Evolutionary conservation across 2,797 vertebrate species (phyloP).

Genomic region (Acanthurus tractus): DNA sequence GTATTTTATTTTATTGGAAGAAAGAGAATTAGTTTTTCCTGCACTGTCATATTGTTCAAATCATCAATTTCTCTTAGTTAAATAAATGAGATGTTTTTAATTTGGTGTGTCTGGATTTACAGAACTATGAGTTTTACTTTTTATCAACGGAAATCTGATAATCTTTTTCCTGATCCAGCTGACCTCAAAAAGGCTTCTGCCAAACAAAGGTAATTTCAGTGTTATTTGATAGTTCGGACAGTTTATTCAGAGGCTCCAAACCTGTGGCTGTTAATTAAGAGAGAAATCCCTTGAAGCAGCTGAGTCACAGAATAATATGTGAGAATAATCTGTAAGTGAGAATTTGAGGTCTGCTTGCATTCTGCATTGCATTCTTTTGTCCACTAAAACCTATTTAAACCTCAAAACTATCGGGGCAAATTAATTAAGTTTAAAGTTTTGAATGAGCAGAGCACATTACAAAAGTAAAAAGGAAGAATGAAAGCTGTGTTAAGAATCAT

Average conservation of each 20-base stretch:
- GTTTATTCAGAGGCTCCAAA: background rate
- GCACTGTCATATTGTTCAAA: background rate
- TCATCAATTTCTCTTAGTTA: background rate
- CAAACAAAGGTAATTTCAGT: background rate
- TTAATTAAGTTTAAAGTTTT: too few species aligned
- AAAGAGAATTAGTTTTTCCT: background rate
- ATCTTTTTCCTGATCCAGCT: background rate
- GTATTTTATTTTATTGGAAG: background rate
- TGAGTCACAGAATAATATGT: background rate
- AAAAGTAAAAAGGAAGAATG: background rate
- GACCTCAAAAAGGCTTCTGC: background rate
- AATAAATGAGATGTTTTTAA: background rate
- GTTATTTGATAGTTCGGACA: background rate
- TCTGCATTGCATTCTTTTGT: background rate
- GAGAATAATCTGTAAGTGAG: background rate
- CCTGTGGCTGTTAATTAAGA: background rate
- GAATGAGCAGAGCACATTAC: too few species aligned
- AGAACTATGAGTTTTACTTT: slow-evolving; percentile 15
- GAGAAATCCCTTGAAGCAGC: background rate
- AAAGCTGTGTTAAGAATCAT: background rate
- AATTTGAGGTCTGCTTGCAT: background rate
- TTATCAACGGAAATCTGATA: slow-evolving; percentile 11
- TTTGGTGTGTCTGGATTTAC: slow-evolving; percentile 1
- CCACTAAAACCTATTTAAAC: background rate
- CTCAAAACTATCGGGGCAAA: background rate